These are phyloP conservation scores for Pterostichus niger DNA, from an alignment of 2,888 invertebrate species.

Conservation along the genomic window DNA sequence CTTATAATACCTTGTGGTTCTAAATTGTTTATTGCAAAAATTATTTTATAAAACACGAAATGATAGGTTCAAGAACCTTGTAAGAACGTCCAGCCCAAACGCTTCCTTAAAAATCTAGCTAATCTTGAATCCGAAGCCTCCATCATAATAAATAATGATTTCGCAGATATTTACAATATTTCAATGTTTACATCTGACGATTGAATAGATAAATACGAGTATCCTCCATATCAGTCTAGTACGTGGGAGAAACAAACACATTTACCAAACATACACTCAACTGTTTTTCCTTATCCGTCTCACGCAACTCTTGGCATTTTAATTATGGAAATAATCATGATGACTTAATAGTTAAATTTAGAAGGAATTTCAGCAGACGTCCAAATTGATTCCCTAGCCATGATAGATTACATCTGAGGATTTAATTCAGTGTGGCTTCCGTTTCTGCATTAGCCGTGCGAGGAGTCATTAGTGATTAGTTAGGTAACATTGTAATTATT, in stretches of 20 bases:
- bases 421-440: conserved; percentile 12
- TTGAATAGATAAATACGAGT: conserved; percentile 42
- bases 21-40: no score
- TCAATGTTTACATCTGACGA: conserved; percentile 20
- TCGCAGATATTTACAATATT: conserved; percentile 26
- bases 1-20: no score
- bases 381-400: conserved; percentile 23
- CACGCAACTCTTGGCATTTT: conserved; percentile 11
- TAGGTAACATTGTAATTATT: conserved; percentile 51
- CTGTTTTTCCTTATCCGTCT: conserved; percentile 40
- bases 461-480: conserved; percentile 49
- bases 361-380: neutral
- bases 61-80: neutral
- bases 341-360: conserved; percentile 44
- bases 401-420: conserved; percentile 41
- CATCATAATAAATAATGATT: conserved; percentile 38
- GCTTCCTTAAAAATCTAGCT: neutral
- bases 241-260: conserved; percentile 43
- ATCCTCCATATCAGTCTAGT: conserved; percentile 15
- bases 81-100: neutral
- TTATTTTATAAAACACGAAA: no score
- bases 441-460: conserved; percentile 27
- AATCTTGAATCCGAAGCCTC: neutral
- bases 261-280: conserved; percentile 7
- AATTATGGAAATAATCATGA: conserved; percentile 47